Evolutionary conservation across 2,888 invertebrate species (phyloP).

Genomic region (Dasypolia templi): DNA sequence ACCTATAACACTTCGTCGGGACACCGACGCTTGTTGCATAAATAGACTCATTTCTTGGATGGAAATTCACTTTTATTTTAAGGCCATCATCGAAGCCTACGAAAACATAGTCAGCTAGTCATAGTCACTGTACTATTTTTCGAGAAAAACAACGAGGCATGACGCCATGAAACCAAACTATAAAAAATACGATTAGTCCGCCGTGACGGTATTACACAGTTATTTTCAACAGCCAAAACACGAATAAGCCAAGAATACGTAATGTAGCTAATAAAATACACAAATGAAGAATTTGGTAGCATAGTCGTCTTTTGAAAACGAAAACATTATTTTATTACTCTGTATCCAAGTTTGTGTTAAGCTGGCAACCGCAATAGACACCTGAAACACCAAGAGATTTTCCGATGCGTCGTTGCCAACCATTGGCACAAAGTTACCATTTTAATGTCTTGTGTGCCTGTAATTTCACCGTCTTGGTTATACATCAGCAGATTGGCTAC

Average conservation of each 20-base stretch:
- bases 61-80: constrained; percentile 85
- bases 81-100: constrained; percentile 73
- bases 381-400: not conserved
- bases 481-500: not conserved
- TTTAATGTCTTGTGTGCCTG: not conserved
- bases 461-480: not conserved
- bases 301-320: constrained; percentile 24
- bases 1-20: constrained; percentile 80
- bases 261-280: constrained; percentile 54
- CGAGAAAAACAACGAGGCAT: constrained; percentile 73
- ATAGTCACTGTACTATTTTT: constrained; percentile 72
- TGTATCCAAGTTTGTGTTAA: not conserved
- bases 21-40: constrained; percentile 85
- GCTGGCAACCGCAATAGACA: not conserved
- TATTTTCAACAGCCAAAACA: constrained; percentile 63
- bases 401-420: not conserved
- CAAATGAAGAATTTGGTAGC: constrained; percentile 43
- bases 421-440: not conserved
- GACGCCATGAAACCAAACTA: constrained; percentile 67
- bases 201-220: constrained; percentile 62
- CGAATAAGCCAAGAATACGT: constrained; percentile 58
- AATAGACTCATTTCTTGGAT: constrained; percentile 87
- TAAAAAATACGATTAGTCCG: constrained; percentile 64
- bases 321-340: not conserved
- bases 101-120: constrained; percentile 78